Evolutionary conservation across 1,140 invertebrate genomes (phyloP).

Genomic region (Dinothrombium tinctorium): DNA sequence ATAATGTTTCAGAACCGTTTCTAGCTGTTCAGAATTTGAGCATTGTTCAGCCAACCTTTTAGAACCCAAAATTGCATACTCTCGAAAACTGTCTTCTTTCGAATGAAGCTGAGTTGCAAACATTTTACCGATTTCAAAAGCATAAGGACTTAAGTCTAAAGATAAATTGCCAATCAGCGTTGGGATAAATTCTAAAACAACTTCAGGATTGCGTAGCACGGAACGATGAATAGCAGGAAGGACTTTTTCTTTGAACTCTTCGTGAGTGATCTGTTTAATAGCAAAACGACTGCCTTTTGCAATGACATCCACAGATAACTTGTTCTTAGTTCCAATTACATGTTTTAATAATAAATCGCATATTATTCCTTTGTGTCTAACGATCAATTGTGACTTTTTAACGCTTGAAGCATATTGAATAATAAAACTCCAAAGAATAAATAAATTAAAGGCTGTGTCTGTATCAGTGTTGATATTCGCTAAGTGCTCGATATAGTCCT

Average conservation of each 20-base stretch:
- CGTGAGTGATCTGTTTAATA: slow-evolving; percentile 34
- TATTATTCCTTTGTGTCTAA: not conserved
- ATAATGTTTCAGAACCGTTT: slow-evolving; percentile 39
- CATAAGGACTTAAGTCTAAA: slow-evolving; percentile 53
- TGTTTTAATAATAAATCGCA: not conserved
- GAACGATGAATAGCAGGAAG: slow-evolving; percentile 67
- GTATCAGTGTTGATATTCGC: not conserved
- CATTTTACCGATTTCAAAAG: slow-evolving; percentile 46
- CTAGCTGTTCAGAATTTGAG: slow-evolving; percentile 36
- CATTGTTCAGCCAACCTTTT: slow-evolving; percentile 44
- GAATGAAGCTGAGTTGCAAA: slow-evolving; percentile 24
- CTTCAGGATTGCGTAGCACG: slow-evolving; percentile 78
- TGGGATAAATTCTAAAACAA: slow-evolving; percentile 37
- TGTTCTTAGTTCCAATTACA: not conserved
- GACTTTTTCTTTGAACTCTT: slow-evolving; percentile 47
- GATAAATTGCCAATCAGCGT: slow-evolving; percentile 26
- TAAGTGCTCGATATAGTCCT: not conserved
- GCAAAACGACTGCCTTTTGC: slow-evolving; percentile 17
- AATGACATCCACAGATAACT: not conserved
- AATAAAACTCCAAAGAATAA: not conserved
- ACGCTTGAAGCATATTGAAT: not conserved
- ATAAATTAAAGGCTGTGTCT: not conserved
- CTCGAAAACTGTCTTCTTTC: slow-evolving; percentile 48
- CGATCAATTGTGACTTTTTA: not conserved
- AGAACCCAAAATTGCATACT: slow-evolving; percentile 40